Base-by-base conservation (phyloP, 2,888 invertebrate species). In the Hipparchia sbordonii region DNA sequence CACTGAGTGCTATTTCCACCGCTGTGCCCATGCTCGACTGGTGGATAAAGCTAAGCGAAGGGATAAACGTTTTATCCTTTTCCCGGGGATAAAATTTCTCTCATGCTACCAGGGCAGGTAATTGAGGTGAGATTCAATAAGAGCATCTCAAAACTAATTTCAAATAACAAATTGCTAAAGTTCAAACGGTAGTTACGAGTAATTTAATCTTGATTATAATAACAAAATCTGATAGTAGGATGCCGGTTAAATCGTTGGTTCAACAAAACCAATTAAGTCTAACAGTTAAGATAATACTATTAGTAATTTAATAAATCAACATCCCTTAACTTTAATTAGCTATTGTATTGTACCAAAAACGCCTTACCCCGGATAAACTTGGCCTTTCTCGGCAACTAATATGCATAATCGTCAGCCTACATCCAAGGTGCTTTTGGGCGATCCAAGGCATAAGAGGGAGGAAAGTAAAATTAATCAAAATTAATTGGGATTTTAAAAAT, bases 361-460 rank as follows among this genome's bases (percentile, higher is more conserved):
- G 71, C 65, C 69, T 72, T 67, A 57, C 66, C 72, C 67, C 61
- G 71, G 77, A 69, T 74, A 76, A 80, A 85, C 81, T 85, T 83
- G 80, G 78, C 78, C 81, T 79, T 82, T 83, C 83, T 86, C 84
- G 80, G 81, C 81, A 84, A 87, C 82, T 88, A 86, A 88, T 88
- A 87, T 87, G 86, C 87, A 87, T 86, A 87, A 86, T 87, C 87
- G 85, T 82, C 83, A 84, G 81, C 79, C 78, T 76, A 75, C 65
- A 66, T 70, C 54, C 61, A 62, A 56, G 67, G 67, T 51, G 65
- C 10, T 23, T 33, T 13, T 12, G 52, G 10, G 12, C 52, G 52
- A 33, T 65, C 33, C 72, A 78, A 79, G 72, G 54, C 46, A 63
- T 60, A 56, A 72, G 71, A 46, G 68, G 12, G 0, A 60, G 8